phyloP scores from a whole-genome alignment of 2,113 vertebrate genomes.

The Charina bottae region DNA sequence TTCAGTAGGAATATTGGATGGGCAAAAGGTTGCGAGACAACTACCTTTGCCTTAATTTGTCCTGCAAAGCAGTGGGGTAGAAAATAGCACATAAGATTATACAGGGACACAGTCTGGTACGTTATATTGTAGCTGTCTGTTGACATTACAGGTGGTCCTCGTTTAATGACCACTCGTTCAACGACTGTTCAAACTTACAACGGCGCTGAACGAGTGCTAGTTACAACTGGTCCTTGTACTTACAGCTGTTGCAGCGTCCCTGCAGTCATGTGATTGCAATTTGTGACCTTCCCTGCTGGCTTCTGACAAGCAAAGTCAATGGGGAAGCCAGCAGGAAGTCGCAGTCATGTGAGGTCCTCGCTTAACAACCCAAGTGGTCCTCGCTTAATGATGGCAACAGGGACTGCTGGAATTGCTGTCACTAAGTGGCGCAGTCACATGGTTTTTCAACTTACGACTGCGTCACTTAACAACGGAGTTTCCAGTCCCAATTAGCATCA shows the following conservation, averaged over 20 bases:
- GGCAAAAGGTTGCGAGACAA: neutral
- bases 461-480: neutral
- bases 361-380: neutral
- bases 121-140: neutral
- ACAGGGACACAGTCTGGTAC: neutral
- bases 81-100: neutral
- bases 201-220: neutral
- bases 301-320: neutral
- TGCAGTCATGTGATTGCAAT: neutral
- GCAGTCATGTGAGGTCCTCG: neutral
- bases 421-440: neutral
- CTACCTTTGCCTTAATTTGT: neutral
- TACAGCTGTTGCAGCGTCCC: neutral
- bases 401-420: neutral
- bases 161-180: neutral
- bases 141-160: neutral
- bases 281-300: neutral
- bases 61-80: neutral
- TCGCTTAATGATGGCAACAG: neutral
- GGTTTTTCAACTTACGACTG: too few species aligned
- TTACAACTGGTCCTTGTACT: neutral
- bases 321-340: neutral
- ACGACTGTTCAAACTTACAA: neutral
- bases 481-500: neutral
- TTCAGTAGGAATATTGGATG: too few species aligned